phyloP scores from a whole-genome alignment of 1,140 invertebrate genomes.

The Bombus impatiens region DNA sequence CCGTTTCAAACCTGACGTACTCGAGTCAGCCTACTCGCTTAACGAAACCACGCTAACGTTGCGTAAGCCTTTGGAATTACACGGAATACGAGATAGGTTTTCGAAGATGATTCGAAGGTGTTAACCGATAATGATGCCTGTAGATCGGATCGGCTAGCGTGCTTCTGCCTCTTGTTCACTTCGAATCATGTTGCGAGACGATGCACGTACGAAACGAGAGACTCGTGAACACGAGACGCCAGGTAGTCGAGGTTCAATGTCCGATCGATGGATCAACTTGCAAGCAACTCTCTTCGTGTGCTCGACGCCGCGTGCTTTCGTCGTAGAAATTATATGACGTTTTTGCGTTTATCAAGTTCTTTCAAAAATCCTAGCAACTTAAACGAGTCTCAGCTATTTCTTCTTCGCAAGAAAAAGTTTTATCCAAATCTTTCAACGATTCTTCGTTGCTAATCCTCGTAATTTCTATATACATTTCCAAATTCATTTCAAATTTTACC shows the following conservation, averaged over 20 bases:
- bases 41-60: conserved; percentile 8
- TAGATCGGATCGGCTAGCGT: neutral
- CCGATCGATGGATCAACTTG: conserved; percentile 62
- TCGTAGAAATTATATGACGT: too few species aligned
- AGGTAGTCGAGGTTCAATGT: conserved; percentile 59
- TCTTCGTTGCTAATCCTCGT: neutral
- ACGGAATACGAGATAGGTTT: conserved; percentile 9
- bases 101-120: conserved; percentile 10
- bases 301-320: neutral
- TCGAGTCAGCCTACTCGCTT: neutral
- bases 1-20: conserved; percentile 17
- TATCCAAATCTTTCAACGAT: neutral
- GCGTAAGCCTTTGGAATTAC: neutral
- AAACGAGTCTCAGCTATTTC: neutral
- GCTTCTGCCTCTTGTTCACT: neutral
- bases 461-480: neutral
- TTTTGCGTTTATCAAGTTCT: neutral
- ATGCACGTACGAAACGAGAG: conserved; percentile 39
- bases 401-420: neutral
- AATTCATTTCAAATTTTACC: neutral
- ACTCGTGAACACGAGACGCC: conserved; percentile 51
- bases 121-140: conserved; percentile 22
- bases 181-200: conserved; percentile 21
- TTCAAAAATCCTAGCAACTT: too few species aligned
- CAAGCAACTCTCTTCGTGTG: conserved; percentile 15